A percentile compares a stretch with the other conserved stretches of the same genome.
Conservation (phyloP, 1,140 invertebrate species). For the Centruroides sculpturatus region DNA sequence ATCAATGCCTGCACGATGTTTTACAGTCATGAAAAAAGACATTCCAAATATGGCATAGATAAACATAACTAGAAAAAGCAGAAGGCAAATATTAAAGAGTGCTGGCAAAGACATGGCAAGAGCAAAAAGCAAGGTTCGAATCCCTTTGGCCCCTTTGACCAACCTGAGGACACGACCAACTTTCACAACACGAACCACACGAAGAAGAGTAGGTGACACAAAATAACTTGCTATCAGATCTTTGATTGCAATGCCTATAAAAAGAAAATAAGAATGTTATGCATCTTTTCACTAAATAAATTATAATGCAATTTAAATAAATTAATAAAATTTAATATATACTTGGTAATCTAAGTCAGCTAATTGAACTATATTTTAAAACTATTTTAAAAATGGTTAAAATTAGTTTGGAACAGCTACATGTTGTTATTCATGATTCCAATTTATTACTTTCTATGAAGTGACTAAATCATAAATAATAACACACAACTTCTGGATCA, state of each 20-base stretch:
- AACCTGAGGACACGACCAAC: constrained; percentile 90
- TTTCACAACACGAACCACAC: constrained; percentile 94
- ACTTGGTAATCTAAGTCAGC: too few species aligned
- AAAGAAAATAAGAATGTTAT: constrained; percentile 23
- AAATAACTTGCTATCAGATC: constrained; percentile 96
- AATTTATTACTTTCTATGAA: too few species aligned
- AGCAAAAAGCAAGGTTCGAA: constrained; percentile 89
- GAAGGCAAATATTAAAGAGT: constrained; percentile 94
- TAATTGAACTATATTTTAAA: too few species aligned
- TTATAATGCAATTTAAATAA: not conserved
- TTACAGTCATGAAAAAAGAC: constrained; percentile 98
- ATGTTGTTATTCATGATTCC: too few species aligned
- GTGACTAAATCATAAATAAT: too few species aligned
- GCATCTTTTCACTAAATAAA: not conserved
- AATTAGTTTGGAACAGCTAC: too few species aligned
- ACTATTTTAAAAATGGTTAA: too few species aligned
- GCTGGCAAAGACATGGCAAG: constrained; percentile 95
- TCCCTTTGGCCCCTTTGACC: constrained; percentile 95
- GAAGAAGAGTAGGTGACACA: constrained; percentile 88
- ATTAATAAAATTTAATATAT: too few species aligned
- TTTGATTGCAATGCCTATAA: constrained; percentile 77
- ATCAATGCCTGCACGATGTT: constrained; percentile 73
- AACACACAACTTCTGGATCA: too few species aligned
- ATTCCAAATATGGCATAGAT: constrained; percentile 99
- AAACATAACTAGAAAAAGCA: constrained; percentile 97